Base-by-base conservation (phyloP, 2,113 vertebrate species). In the Hiodon alosoides region DNA sequence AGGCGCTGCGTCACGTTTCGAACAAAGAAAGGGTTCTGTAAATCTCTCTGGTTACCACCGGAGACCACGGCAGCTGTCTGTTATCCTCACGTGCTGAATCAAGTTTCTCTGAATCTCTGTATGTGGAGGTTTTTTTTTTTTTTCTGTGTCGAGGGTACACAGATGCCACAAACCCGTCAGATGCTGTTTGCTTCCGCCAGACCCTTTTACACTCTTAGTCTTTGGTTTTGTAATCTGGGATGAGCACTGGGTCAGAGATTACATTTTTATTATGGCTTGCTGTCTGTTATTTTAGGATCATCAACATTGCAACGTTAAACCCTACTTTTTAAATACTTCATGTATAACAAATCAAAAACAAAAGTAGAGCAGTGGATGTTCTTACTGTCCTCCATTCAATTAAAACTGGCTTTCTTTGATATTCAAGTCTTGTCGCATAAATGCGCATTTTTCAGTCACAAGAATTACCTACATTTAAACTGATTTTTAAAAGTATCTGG, bases 31-130 rank as follows among this genome's bases (percentile, higher is more conserved):
- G 7, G 31, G 64, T 16, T 7, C 64, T 17, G 47, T 55, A 71
- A 50, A 75, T 79, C 79, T 76, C 55, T 9, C 7, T 54, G 67
- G 48, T 54, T 77, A 72, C 69, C 69, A 66, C 5, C 51, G 57
- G 70, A 71, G 69, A 73, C 73, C 61, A 61, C 57, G 62, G 51
- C 16, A 69, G 55, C 71, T 71, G 73, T 76, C 72, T 58, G 64
- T 54, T 53, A 53, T 58, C 50, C 67, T 74, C n/a, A 67, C 52
- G 46, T 69, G 16, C 55, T 7, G 69, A 16, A 14, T 13, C n/a
- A 51, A 17, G 62, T 31, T 31, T 31, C 31, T 31, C 31, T 31
- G 31, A 31, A 31, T 31, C 31, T 31, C 31, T 31, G 31, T 31
- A 31, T 31, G 31, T 31, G 31, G 31, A 31, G 31, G 31, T 0